Evolutionary conservation across 2,888 invertebrate genomes (phyloP).

Genomic region (Tipula helvola): DNA sequence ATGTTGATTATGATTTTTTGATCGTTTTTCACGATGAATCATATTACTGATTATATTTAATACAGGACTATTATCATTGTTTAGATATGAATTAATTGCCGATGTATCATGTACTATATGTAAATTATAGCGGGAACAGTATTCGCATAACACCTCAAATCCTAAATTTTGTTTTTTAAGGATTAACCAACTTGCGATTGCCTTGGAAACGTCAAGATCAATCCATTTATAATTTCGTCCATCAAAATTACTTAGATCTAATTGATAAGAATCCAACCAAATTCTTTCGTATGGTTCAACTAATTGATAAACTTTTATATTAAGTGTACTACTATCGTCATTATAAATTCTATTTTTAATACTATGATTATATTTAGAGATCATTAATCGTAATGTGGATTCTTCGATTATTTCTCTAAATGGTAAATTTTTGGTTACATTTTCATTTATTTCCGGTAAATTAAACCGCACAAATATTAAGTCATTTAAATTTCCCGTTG

Average conservation of each 20-base stretch:
- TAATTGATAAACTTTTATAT: conserved; percentile 28
- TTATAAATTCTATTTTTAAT: conserved; percentile 6
- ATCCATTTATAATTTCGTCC: conserved; percentile 40
- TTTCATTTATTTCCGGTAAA: not conserved
- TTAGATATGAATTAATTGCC: not conserved
- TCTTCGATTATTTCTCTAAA: not conserved
- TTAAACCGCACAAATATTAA: conserved; percentile 7
- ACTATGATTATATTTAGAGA: conserved; percentile 11
- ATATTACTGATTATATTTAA: conserved; percentile 29
- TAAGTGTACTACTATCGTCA: conserved; percentile 20
- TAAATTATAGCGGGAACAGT: conserved; percentile 34
- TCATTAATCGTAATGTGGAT: conserved; percentile 12
- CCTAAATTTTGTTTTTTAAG: conserved; percentile 38
- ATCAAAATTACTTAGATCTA: conserved; percentile 27
- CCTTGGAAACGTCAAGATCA: conserved; percentile 45
- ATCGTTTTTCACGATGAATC: conserved; percentile 23
- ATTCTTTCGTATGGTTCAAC: conserved; percentile 22
- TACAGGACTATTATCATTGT: conserved; percentile 25
- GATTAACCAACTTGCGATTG: conserved; percentile 36
- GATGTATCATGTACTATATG: conserved; percentile 29
- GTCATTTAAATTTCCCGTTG: not conserved
- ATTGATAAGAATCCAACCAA: conserved; percentile 31
- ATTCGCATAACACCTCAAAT: conserved; percentile 41
- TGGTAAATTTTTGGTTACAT: not conserved
- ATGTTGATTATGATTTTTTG: conserved; percentile 19